phyloP scores from a whole-genome alignment of 2,888 invertebrate genomes.

The Steromphala cineraria region DNA sequence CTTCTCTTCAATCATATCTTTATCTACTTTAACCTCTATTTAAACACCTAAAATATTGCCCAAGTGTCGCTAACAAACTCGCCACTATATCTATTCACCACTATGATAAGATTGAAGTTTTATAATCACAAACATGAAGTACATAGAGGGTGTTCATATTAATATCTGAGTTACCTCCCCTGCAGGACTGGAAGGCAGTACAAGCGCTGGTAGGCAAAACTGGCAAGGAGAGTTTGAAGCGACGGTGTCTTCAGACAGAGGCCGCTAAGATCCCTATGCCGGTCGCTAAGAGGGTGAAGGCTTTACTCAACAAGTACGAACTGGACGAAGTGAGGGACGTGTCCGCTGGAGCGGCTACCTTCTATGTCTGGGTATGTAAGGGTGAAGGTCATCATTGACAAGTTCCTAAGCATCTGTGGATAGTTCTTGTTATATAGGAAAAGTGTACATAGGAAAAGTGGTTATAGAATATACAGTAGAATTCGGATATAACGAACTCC shows the following conservation, averaged over 20 bases:
- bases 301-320: constrained; percentile 60
- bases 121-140: too few species aligned
- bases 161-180: not conserved
- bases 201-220: constrained; percentile 73
- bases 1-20: too few species aligned
- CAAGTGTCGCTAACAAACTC: too few species aligned
- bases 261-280: constrained; percentile 54
- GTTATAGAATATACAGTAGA: too few species aligned
- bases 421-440: too few species aligned
- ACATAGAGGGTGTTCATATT: not conserved
- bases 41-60: too few species aligned
- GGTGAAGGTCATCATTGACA: not conserved
- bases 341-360: constrained; percentile 73
- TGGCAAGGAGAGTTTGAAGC: constrained; percentile 72
- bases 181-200: constrained; percentile 71
- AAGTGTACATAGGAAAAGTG: too few species aligned
- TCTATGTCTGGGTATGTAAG: constrained; percentile 71
- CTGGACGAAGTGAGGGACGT: constrained; percentile 72
- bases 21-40: too few species aligned
- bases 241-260: constrained; percentile 68
- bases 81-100: too few species aligned
- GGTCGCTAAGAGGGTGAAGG: constrained; percentile 58
- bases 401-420: too few species aligned
- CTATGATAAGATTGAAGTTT: too few species aligned
- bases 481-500: too few species aligned